Percentiles rank a stretch among this genome's conserved stretches.
Conservation (phyloP, 2,113 vertebrate genomes). For the Origma solitaria region DNA sequence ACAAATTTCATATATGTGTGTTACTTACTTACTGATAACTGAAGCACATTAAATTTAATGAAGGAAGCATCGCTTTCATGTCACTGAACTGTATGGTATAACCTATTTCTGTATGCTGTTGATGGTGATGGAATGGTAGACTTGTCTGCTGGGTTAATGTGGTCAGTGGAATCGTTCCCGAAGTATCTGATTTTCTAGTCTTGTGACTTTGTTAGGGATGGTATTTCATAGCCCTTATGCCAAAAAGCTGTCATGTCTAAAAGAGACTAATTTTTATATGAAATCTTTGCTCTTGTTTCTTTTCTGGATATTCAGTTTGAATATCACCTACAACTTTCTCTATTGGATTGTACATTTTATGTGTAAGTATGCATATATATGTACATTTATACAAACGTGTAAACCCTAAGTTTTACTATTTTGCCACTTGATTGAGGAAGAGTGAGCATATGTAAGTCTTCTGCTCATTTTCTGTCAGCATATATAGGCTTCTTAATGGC, state of each 20-base stretch:
- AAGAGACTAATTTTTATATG: not conserved
- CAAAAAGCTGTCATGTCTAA: not conserved
- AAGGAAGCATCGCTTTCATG: not conserved
- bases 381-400: not conserved
- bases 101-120: not conserved
- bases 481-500: not conserved
- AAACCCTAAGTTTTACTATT: not conserved
- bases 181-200: not conserved
- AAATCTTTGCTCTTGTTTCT: not conserved
- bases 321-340: not conserved
- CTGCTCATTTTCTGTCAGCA: not conserved
- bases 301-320: not conserved
- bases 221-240: not conserved
- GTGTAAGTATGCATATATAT: not conserved
- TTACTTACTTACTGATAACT: not conserved
- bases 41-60: not conserved
- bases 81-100: not conserved
- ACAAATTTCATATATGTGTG: not conserved
- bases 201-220: not conserved
- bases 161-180: not conserved
- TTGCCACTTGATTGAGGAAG: not conserved
- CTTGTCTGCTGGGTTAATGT: not conserved
- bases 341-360: not conserved
- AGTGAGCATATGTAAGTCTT: not conserved
- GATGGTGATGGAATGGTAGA: not conserved